Evolutionary conservation across 2,888 invertebrate species (phyloP).

Genomic region (Epinotia brunnichana): DNA sequence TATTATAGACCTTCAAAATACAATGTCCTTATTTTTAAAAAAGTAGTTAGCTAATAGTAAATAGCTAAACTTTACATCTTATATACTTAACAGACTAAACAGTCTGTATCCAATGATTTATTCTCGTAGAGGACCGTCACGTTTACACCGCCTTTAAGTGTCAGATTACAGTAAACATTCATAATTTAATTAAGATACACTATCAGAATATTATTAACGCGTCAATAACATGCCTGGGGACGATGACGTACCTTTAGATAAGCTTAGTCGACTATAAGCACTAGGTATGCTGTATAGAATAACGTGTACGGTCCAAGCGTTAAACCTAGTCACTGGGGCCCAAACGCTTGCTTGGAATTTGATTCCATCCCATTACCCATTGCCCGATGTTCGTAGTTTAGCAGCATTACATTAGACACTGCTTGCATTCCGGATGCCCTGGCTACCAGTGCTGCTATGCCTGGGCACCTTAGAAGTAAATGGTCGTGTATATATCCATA

Average conservation of each 20-base stretch:
- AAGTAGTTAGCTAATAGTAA: neutral
- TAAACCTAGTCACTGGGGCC: slow-evolving; percentile 56
- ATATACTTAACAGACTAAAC: too few species aligned
- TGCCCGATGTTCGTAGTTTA: slow-evolving; percentile 67
- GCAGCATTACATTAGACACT: slow-evolving; percentile 77
- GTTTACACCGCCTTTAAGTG: slow-evolving; percentile 53
- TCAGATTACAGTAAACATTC: slow-evolving; percentile 59
- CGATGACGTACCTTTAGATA: slow-evolving; percentile 46
- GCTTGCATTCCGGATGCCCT: slow-evolving; percentile 68
- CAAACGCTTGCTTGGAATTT: slow-evolving; percentile 77
- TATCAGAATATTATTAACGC: slow-evolving; percentile 57
- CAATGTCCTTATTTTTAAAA: neutral
- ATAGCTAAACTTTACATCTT: neutral
- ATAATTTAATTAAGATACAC: slow-evolving; percentile 58
- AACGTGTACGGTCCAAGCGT: slow-evolving; percentile 46
- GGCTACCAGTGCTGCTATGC: slow-evolving; percentile 44
- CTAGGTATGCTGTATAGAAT: slow-evolving; percentile 37
- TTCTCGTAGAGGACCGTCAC: slow-evolving; percentile 23
- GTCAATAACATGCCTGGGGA: slow-evolving; percentile 40
- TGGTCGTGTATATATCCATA: neutral
- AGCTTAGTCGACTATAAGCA: slow-evolving; percentile 36
- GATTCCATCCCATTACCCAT: slow-evolving; percentile 65
- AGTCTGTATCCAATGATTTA: neutral
- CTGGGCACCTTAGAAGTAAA: neutral
- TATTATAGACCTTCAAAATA: too few species aligned